Percentiles rank a stretch among this genome's conserved stretches.
Evolutionary conservation across 2,888 invertebrate genomes (phyloP).

Genomic region (Pterostichus niger): DNA sequence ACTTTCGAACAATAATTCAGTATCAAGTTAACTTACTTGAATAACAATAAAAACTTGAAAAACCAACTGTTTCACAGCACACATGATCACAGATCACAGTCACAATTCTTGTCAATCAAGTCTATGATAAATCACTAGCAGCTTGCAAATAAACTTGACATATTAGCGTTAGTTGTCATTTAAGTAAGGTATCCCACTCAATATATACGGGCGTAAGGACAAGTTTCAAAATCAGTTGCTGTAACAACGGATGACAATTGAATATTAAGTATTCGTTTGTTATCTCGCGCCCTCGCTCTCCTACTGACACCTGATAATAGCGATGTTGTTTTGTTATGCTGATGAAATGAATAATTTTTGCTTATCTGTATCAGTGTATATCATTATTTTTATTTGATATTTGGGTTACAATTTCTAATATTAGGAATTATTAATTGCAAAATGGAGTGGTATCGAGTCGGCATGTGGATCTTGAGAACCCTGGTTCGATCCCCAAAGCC

Average conservation of each 20-base stretch:
- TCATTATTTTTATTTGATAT: not conserved
- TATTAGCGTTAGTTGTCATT: constrained; percentile 7
- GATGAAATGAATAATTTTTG: constrained; percentile 2
- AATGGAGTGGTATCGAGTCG: not conserved
- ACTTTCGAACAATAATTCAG: no score
- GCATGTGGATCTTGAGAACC: no score
- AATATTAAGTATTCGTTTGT: constrained; percentile 29
- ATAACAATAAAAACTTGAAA: not conserved
- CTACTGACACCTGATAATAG: constrained; percentile 8
- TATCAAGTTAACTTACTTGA: not conserved
- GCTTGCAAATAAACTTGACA: constrained; percentile 43
- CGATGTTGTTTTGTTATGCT: constrained; percentile 29
- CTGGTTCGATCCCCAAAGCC: no score
- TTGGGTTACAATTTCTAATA: no score
- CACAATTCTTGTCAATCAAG: not conserved
- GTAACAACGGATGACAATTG: constrained; percentile 47
- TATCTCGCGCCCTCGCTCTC: not conserved
- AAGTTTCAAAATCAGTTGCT: constrained; percentile 52
- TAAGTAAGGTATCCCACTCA: constrained; percentile 27
- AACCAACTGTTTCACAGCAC: constrained; percentile 3
- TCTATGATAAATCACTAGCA: not conserved
- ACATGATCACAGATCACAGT: constrained; percentile 13
- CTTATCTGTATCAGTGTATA: not conserved
- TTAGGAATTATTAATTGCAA: not conserved
- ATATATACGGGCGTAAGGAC: constrained; percentile 55